Base-by-base conservation (phyloP, 2,888 invertebrate species). In the Nematopogon swammerdamellus region DNA sequence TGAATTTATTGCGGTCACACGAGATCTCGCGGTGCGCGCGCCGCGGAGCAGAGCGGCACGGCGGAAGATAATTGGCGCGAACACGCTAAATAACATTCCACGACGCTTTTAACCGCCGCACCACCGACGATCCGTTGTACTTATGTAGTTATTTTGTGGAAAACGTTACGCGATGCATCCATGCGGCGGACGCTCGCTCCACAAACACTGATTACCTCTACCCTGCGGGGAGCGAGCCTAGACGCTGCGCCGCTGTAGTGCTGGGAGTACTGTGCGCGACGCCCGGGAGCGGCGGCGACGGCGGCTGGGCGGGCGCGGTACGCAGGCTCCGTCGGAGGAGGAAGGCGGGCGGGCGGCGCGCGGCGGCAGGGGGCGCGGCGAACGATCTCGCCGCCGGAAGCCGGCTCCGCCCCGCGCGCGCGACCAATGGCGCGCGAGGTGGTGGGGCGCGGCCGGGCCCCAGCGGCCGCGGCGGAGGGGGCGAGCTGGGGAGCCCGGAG, bases 341-440 rank as follows among this genome's bases (percentile, higher is more conserved):
- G n/a, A n/a, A n/a, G n/a, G n/a, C n/a, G n/a, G n/a, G 58, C 45
- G 55, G 54, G n/a, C n/a, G 58, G 59, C 56, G 59, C 53, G 51
- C 52, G 60, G 55, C 53, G 55, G 54, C 52, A 54, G 58, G 58
- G 53, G 53, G 54, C 52, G 49, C 49, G 57, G 60, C 62, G 63
- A 54, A 57, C 54, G 56, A 57, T 53, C 58, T 54, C 51, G 53
- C 52, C 57, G 66, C 62, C 66, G 67, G 60, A 57, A 54, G 51
- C 45, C 54, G 57, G 65, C 69, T 60, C 64, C 70, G 75, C 76
- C 81, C 71, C 65, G 49, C 54, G 54, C n/a, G 57, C 57, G 65
- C 70, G 65, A 66, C 74, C 73, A 72, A 70, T 60, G 64, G 59
- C 58, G 62, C 63, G 61, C 60, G 56, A 58, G 59, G 68, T 72